Evolutionary conservation across 2,888 invertebrate genomes (phyloP).

Genomic region (Temnothorax ravouxi): DNA sequence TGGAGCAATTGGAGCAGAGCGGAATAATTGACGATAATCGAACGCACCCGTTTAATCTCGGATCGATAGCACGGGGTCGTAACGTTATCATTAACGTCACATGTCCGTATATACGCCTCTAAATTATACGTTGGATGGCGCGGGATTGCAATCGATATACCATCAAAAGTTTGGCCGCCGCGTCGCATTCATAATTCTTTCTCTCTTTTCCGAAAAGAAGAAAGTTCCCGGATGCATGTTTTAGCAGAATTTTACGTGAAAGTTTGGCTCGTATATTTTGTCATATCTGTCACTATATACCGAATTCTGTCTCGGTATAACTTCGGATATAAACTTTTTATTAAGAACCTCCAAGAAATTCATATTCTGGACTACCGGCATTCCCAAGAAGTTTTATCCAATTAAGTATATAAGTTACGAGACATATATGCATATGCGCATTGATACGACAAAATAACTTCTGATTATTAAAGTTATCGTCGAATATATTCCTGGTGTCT

Average conservation of each 20-base stretch:
- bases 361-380: too few relatives aligned
- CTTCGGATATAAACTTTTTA: constrained; percentile 8
- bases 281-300: not conserved
- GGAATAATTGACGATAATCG: constrained; percentile 40
- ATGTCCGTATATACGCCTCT: constrained; percentile 25
- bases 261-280: constrained; percentile 18
- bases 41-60: constrained; percentile 43
- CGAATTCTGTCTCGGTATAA: constrained; percentile 1
- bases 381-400: not conserved
- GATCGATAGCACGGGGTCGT: constrained; percentile 37
- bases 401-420: constrained; percentile 10
- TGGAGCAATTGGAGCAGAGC: constrained; percentile 41
- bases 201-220: constrained; percentile 15
- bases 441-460: not conserved
- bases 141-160: constrained; percentile 40
- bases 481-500: not conserved
- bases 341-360: not conserved
- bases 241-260: constrained; percentile 41
- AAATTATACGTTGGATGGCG: constrained; percentile 38
- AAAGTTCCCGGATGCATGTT: constrained; percentile 19
- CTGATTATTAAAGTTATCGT: constrained; percentile 12
- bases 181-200: not conserved
- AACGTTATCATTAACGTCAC: constrained; percentile 49
- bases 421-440: not conserved
- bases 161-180: not conserved